Conservation (phyloP, 2,113 vertebrate species). For the Podilymbus podiceps region DNA sequence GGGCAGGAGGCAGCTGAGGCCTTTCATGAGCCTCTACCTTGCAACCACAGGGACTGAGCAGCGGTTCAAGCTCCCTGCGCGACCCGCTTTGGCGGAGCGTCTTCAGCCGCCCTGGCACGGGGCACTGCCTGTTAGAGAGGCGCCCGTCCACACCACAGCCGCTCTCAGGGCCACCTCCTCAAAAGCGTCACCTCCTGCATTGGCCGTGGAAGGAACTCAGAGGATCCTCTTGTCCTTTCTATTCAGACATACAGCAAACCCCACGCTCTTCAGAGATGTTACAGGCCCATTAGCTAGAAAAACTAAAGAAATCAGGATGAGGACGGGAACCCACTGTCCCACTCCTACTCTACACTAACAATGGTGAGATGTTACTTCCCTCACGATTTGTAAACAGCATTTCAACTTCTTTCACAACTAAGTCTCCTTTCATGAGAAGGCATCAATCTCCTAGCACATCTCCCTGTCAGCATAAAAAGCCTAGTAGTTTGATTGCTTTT, state of each 20-base stretch:
- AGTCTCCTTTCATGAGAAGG: neutral
- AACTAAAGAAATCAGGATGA: neutral
- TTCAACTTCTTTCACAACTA: neutral
- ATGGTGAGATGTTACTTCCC: neutral
- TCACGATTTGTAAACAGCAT: neutral
- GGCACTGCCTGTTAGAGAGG: neutral
- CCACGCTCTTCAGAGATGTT: neutral
- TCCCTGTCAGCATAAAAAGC: neutral
- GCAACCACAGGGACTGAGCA: neutral
- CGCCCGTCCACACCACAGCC: neutral
- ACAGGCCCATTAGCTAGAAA: neutral
- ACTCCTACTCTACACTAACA: rapidly evolving
- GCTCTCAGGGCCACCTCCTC: rapidly evolving
- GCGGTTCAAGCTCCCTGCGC: rapidly evolving
- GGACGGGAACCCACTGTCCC: neutral
- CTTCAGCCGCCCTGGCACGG: neutral
- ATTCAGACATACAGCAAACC: neutral
- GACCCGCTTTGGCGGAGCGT: rapidly evolving
- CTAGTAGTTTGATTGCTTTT: neutral
- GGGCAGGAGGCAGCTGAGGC: neutral
- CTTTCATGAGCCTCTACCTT: neutral
- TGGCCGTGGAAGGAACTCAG: neutral
- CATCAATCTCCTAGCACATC: neutral
- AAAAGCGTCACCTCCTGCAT: neutral
- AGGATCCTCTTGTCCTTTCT: neutral